Base-by-base conservation (phyloP, 2,888 invertebrate genomes). In the Hanleya hanleyi region DNA sequence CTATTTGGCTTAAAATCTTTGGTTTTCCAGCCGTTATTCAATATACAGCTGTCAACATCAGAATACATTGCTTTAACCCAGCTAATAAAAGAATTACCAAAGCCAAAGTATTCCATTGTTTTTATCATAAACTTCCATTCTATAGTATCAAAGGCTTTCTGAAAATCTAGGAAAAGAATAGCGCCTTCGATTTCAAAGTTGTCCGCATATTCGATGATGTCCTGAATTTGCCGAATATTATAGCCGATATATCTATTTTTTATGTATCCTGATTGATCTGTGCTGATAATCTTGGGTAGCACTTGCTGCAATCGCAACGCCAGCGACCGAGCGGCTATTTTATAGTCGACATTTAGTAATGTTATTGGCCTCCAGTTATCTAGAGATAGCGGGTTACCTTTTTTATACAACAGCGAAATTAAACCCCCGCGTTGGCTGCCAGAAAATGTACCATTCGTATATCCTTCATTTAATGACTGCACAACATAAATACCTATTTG, bases 61-160 rank as follows among this genome's bases (percentile, higher is more conserved):
- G 47, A 22, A 18, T 70, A 70, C 1, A 70, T n/a, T 3, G 51
- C 47, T 41, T 61, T 36, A n/a, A 71, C 51, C 67, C 62, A 71
- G 57, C 35, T 57, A 37, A 61, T 51, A 35, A 67, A 67, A 22
- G 33, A 33, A 1, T 32, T 35, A 26, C 51, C 51, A 67, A 71
- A 71, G 2, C 61, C 51, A 65, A 57, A 66, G 18, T 33, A 65
- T 64, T 71, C 38, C 29, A 71, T 41, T 38, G 49, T 41, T 1
- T 29, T n/a, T 1, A 35, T 4, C n/a, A 71, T 29, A 35, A 67
- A 67, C 18, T 37, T 47, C 41, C 22, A 67, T 68, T 70, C 70
- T 29, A 73, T 15, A 12, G 64, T 67, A 65, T 73, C 75, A 62
- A 75, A 77, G 0, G 72, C 77, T 69, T 77, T 77, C 26, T 38